A percentile compares a stretch with the other conserved stretches of the same genome.
phyloP scores from a whole-genome alignment of 2,113 vertebrate species.

The Oriolus oriolus region DNA sequence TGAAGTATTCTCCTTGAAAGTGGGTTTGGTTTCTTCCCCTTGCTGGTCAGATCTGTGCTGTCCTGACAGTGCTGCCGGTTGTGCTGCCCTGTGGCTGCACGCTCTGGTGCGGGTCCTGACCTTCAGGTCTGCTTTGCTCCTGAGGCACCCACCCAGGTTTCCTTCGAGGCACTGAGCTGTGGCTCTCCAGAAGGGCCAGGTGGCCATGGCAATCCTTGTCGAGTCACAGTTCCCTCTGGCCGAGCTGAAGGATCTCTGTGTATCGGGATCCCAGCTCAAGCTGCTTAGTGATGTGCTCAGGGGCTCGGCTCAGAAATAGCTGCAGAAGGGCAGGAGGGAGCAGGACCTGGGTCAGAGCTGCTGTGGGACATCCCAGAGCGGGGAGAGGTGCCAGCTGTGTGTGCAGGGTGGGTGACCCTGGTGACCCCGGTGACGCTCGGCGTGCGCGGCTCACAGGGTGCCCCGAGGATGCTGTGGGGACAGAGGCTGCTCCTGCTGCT shows the following conservation, averaged over 20 bases:
- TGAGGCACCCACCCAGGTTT: neutral
- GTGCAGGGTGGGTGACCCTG: too few relatives aligned
- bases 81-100: accelerated
- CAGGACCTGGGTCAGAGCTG: neutral
- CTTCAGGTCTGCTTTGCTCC: neutral
- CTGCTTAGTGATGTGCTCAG: neutral
- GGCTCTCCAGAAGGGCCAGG: neutral
- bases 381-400: neutral
- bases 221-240: neutral
- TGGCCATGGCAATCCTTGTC: accelerated
- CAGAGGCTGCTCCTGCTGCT: neutral
- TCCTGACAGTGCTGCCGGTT: too few relatives aligned
- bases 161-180: neutral
- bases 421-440: accelerated
- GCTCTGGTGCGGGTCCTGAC: neutral
- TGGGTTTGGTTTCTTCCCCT: neutral
- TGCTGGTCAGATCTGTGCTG: neutral
- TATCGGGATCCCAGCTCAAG: neutral
- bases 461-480: accelerated
- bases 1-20: neutral
- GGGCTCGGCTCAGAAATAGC: neutral
- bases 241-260: neutral
- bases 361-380: accelerated
- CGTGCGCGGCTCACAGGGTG: accelerated
- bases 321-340: neutral